These are phyloP conservation scores for Apis florea DNA, from an alignment of 1,140 invertebrate genomes.

Conservation along the genomic window DNA sequence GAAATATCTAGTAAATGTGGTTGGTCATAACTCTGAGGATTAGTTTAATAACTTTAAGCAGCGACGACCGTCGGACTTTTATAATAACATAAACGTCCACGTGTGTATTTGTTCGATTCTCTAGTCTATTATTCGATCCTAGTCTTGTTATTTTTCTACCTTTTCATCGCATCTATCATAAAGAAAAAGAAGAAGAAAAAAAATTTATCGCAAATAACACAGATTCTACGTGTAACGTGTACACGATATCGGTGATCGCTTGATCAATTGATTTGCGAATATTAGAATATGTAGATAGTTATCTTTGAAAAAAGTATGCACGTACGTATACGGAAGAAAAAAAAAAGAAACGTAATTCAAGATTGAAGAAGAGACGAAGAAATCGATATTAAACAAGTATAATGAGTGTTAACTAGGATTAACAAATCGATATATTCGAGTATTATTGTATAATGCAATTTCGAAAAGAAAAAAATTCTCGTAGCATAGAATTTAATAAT, in stretches of 20 bases:
- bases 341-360: neutral
- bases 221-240: constrained; percentile 24
- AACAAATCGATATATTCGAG: neutral
- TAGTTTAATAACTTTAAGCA: neutral
- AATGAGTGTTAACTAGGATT: neutral
- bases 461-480: neutral
- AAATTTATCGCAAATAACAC: neutral
- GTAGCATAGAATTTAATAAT: neutral
- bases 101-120: constrained; percentile 17
- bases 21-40: too few species aligned
- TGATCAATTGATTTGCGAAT: neutral
- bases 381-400: neutral
- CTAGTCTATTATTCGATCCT: constrained; percentile 56
- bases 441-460: neutral
- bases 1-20: neutral
- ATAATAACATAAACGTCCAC: neutral
- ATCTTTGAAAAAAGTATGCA: neutral
- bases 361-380: neutral
- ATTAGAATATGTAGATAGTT: neutral
- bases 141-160: constrained; percentile 68
- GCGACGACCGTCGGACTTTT: constrained; percentile 7
- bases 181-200: neutral
- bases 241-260: neutral
- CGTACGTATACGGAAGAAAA: neutral
- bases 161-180: constrained; percentile 55